Evolutionary conservation across 2,113 vertebrate species (phyloP), one percentile per base, ranked within the genome.

Genomic region (Serinus canaria): DNA sequence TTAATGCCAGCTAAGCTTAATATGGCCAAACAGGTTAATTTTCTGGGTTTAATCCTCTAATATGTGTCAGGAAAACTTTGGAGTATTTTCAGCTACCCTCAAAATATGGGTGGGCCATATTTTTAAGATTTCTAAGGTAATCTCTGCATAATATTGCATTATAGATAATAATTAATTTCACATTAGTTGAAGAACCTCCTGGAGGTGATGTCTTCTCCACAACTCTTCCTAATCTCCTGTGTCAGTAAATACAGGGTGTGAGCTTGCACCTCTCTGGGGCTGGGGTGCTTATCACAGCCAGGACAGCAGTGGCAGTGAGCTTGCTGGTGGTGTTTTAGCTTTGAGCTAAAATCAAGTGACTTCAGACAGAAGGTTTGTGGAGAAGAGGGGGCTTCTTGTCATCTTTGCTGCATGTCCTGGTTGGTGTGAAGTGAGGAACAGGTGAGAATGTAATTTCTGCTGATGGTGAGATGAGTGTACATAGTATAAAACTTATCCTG

Each of bases 41-140:
- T 74, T 44, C 37, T 37, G 19, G 6, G 2, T 84, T 81, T 56
- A 62, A 44, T 66, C 30, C 22, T 20, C 20, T 19, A 5, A 28
- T 31, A 35, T 5, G 1, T 1, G 1, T 89, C 58, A 63, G 46
- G 9, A 76, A 73, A 39, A 46, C 18, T 56, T 12, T 0, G 0
- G 24, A 66, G 3, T 46, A 16, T 86, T 89, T 78, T 37, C 58
- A 47, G 30, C 31, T 92, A 13, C 4, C 12, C 27, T 79, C 5
- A 87, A 49, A 52, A 13, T 63, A 16, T 4, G 10, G 10, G 9
- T 25, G 14, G 7, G 23, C 25, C 4, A 1, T 33, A 22, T 84
- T 47, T 1, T 1, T 69, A 68, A 37, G 41, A 16, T 76, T 78
- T 62, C 27, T 62, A 19, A 56, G 20, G 27, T 47, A 33, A 43